A percentile compares a stretch with the other conserved stretches of the same genome.
Evolutionary conservation across 1,140 invertebrate species (phyloP).

Genomic region (Apis dorsata): DNA sequence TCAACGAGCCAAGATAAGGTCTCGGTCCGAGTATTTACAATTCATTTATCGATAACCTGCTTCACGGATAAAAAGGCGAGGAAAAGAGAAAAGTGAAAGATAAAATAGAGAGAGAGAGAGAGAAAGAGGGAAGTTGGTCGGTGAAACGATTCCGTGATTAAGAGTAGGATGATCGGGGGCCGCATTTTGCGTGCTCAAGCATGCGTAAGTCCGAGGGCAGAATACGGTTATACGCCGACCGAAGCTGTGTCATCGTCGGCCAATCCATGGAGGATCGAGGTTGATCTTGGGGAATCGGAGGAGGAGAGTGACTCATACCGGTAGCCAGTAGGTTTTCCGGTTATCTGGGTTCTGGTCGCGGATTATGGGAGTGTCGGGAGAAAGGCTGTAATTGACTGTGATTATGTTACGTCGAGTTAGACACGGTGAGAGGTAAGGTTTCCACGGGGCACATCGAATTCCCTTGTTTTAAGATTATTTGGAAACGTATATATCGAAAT

Average conservation of each 20-base stretch:
- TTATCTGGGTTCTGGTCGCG: constrained; percentile 5
- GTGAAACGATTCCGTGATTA: constrained; percentile 62
- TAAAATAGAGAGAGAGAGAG: not conserved
- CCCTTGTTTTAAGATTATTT: not conserved
- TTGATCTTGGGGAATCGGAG: not conserved
- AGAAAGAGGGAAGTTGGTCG: not conserved
- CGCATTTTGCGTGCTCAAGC: constrained; percentile 64
- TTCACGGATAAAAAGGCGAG: too few species aligned
- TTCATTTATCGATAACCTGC: constrained; percentile 53
- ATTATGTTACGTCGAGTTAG: constrained; percentile 2
- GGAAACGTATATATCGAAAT: too few species aligned
- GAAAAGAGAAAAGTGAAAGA: not conserved
- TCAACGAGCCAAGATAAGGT: constrained; percentile 52
- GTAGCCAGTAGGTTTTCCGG: not conserved
- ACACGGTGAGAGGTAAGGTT: not conserved
- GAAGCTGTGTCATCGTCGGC: constrained; percentile 66
- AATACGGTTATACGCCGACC: constrained; percentile 71
- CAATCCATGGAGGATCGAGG: constrained; percentile 1
- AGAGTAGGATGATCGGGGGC: constrained; percentile 52
- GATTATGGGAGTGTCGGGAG: constrained; percentile 9
- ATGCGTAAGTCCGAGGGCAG: constrained; percentile 68
- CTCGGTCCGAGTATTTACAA: constrained; percentile 39
- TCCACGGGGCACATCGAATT: not conserved
- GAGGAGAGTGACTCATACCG: constrained; percentile 4
- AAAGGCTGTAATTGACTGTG: constrained; percentile 10